A percentile compares a stretch with the other conserved stretches of the same genome.
phyloP scores from a whole-genome alignment of 2,797 vertebrate genomes.

The Borostomias antarcticus region DNA sequence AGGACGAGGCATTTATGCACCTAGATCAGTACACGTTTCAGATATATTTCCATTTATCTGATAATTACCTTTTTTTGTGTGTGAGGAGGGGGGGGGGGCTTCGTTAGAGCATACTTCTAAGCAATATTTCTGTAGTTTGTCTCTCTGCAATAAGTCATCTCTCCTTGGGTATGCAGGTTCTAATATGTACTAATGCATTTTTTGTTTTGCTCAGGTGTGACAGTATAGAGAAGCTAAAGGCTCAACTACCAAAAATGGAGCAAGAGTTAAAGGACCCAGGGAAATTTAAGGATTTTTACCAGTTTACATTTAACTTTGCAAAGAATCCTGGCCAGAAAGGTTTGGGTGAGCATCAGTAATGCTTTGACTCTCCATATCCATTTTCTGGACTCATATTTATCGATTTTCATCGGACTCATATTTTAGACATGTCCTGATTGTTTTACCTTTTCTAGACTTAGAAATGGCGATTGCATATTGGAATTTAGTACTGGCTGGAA shows the following conservation, averaged over 20 bases:
- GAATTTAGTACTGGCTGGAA: constrained; percentile 99
- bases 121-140: too few species aligned
- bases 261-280: constrained; percentile 97
- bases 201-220: constrained; percentile 84
- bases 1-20: background rate
- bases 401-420: too few species aligned
- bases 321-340: constrained; percentile 99
- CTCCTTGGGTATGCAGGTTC: background rate
- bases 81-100: too few species aligned
- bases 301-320: constrained; percentile 99
- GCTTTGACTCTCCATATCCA: background rate
- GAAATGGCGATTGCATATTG: constrained; percentile 99
- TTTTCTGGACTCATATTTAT: constrained; percentile 2
- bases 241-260: constrained; percentile 97
- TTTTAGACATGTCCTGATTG: constrained; percentile 3
- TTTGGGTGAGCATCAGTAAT: constrained; percentile 84
- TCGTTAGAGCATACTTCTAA: background rate
- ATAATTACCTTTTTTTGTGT: too few species aligned
- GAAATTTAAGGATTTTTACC: constrained; percentile 99
- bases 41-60: background rate
- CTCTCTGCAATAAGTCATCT: background rate
- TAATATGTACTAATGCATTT: background rate
- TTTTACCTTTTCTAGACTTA: constrained; percentile 84
- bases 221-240: constrained; percentile 97
- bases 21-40: background rate